A percentile compares a stretch with the other conserved stretches of the same genome.
These are phyloP conservation scores for Steinernema feltiae DNA, from an alignment of 1,140 invertebrate species.

Conservation along the genomic window DNA sequence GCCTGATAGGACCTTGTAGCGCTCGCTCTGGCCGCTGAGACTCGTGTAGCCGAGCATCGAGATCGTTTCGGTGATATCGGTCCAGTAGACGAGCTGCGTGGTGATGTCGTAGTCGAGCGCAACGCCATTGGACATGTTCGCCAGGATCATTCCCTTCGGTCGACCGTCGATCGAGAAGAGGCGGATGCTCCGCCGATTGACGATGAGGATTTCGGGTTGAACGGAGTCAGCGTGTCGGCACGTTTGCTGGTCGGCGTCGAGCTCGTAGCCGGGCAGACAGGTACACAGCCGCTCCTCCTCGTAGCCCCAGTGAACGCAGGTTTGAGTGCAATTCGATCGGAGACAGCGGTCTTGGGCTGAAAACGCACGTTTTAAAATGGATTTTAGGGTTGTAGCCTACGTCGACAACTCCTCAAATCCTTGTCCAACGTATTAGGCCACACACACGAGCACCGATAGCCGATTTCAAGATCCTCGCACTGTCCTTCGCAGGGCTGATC, in stretches of 20 bases:
- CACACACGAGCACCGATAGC: not conserved
- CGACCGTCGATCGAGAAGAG: constrained; percentile 25
- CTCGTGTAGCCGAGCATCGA: constrained; percentile 16
- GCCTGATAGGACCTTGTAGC: not conserved
- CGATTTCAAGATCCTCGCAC: not conserved
- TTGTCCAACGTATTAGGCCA: no score
- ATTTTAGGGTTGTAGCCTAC: no score
- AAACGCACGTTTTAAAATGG: no score
- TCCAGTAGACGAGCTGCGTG: constrained; percentile 26
- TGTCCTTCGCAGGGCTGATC: constrained; percentile 12
- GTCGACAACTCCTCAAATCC: no score
- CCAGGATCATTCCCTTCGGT: constrained; percentile 18
- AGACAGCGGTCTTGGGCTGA: no score
- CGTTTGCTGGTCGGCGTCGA: constrained; percentile 5
- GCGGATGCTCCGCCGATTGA: constrained; percentile 19
- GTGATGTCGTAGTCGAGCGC: constrained; percentile 28
- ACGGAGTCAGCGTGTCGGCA: constrained; percentile 19
- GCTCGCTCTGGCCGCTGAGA: constrained; percentile 18
- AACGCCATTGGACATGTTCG: constrained; percentile 32
- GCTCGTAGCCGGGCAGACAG: constrained; percentile 20
- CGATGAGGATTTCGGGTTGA: constrained; percentile 24
- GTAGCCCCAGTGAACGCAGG: constrained; percentile 4
- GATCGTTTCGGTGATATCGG: constrained; percentile 26
- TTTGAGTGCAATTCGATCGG: constrained; percentile 23
- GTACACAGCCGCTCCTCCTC: constrained; percentile 19